Percentiles rank a stretch among this genome's conserved stretches.
These are phyloP conservation scores for Chionis minor DNA, from an alignment of 2,113 vertebrate genomes.

Conservation along the genomic window DNA sequence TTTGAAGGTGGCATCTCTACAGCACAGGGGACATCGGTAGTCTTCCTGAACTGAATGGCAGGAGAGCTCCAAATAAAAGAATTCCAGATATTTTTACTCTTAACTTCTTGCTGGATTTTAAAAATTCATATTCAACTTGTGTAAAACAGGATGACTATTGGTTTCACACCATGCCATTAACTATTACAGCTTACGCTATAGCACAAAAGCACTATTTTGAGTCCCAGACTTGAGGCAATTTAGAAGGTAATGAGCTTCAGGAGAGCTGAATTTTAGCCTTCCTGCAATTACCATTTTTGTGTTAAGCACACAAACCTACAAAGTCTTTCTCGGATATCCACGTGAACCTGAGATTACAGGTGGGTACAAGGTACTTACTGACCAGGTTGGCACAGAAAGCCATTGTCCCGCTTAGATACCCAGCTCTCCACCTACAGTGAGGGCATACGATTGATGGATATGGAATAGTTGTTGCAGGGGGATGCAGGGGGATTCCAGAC, in stretches of 20 bases:
- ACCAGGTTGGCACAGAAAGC: background rate
- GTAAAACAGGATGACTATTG: background rate
- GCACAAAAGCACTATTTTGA: background rate
- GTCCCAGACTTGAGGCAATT: background rate
- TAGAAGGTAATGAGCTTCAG: background rate
- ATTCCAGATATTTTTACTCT: background rate
- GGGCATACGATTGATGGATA: background rate
- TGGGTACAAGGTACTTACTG: rapidly evolving
- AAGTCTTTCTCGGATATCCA: background rate
- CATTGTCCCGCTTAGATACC: background rate
- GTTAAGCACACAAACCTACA: background rate
- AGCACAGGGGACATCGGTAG: background rate
- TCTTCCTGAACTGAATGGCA: background rate
- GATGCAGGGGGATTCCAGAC: background rate
- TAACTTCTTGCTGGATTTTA: background rate
- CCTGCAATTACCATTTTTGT: background rate
- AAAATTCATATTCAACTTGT: background rate
- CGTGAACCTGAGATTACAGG: background rate
- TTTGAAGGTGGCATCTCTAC: background rate
- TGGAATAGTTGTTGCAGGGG: background rate
- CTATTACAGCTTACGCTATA: background rate
- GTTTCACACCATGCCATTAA: background rate
- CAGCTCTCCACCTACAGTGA: background rate
- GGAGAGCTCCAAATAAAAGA: background rate
- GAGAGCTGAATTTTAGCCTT: background rate